Base-by-base conservation (phyloP, 2,113 vertebrate species). In the Aphelocoma coerulescens region DNA sequence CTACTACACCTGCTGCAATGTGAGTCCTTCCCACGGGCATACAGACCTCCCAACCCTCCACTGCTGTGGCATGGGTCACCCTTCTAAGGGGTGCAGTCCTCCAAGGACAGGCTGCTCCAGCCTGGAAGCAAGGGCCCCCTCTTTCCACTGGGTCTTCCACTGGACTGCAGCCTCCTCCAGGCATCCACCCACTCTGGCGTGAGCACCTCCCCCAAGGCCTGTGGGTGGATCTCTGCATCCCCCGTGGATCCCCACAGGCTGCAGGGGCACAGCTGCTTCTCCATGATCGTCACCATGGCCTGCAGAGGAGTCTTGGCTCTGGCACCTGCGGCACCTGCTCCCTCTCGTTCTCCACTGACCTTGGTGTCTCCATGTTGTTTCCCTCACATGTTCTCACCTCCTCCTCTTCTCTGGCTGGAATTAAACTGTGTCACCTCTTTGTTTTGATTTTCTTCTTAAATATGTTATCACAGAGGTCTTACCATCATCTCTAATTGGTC, bases 141-240 rank as follows among this genome's bases (percentile, higher is more conserved):
- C 22, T 33, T 28, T 24, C 39, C 16, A 11, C 5, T 0, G 4
- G 21, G 10, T 48, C 27, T 57, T 13, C 52, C n/a, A 37, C 4
- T 9, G 63, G n/a, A 49, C 16, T 52, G 33, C 22, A 39, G 52
- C 65, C n/a, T 58, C 22, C 65, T 41, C 5, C 28, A 49, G n/a
- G 17, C 22, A 33, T 21, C n/a, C 43, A 21, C 28, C 24, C 0
- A 1, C 63, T 27, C 17, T 0, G 0, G 13, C 8, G 10, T 4
- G 17, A 10, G 16, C 33, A 24, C 10, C 9, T 59, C 8, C 35
- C 18, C 28, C 59, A 52, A 0, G 2, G 43, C 26, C n/a, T 62
- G 35, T 0, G 4, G 13, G 48, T n/a, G 48, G 58, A 43, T 75
- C n/a, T 63, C 13, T 63, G 59, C 30, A 77, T 51, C 7, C 17